Evolutionary conservation across 2,113 vertebrate genomes (phyloP).

Genomic region (Gnathonemus longibarbis): DNA sequence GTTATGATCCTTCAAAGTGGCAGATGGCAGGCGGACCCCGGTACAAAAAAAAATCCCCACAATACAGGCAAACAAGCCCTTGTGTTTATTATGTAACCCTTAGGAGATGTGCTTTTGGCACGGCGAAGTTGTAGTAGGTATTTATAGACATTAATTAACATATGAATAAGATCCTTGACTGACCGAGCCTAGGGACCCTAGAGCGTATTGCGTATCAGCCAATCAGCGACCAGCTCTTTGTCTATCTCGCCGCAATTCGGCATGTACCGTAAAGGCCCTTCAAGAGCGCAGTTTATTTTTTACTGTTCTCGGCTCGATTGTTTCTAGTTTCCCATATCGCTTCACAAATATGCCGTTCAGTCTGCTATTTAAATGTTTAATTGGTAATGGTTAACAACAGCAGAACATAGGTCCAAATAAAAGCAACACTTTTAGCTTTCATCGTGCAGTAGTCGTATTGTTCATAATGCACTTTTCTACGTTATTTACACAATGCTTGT

Average conservation of each 20-base stretch:
- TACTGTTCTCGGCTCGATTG: constrained; percentile 14
- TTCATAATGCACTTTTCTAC: not conserved
- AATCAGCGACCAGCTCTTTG: constrained; percentile 57
- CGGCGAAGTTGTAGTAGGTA: constrained; percentile 28
- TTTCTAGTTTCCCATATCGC: not conserved
- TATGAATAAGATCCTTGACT: constrained; percentile 54
- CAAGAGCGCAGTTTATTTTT: not conserved
- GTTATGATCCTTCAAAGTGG: constrained; percentile 45
- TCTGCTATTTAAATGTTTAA: not conserved
- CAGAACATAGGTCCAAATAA: not conserved
- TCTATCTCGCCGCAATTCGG: constrained; percentile 31
- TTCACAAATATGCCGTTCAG: not conserved
- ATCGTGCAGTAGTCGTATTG: not conserved
- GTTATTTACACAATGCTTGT: not conserved
- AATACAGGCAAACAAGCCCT: constrained; percentile 31
- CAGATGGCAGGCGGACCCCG: constrained; percentile 51
- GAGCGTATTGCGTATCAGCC: constrained; percentile 42
- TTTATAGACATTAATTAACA: constrained; percentile 69
- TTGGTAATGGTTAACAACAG: not conserved
- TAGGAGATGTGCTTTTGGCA: constrained; percentile 15
- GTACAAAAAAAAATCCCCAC: constrained; percentile 40
- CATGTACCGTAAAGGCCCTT: constrained; percentile 12
- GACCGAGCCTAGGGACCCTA: constrained; percentile 28
- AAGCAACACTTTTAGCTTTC: not conserved
- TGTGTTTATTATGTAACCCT: constrained; percentile 29